Evolutionary conservation across 1,140 invertebrate genomes (phyloP).

Genomic region (Procambarus clarkii): DNA sequence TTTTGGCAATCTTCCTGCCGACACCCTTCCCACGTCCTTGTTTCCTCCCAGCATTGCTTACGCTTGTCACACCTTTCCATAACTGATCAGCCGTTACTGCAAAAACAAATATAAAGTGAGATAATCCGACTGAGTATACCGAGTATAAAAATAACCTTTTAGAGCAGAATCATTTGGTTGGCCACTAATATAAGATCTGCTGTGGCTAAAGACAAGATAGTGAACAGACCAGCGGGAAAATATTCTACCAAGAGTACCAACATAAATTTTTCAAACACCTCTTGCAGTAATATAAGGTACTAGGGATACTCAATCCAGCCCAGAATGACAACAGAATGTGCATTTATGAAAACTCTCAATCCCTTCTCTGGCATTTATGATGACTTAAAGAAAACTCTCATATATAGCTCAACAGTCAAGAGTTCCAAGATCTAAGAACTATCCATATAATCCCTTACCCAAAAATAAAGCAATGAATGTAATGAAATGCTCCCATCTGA

Average conservation of each 20-base stretch:
- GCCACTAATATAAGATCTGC: neutral
- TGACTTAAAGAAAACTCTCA: no score
- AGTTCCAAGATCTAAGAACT: no score
- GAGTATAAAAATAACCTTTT: neutral
- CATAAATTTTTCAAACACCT: no score
- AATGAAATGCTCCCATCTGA: no score
- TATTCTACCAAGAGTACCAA: neutral
- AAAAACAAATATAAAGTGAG: constrained; percentile 71
- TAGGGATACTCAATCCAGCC: no score
- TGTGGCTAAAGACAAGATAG: neutral
- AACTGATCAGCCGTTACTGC: constrained; percentile 87
- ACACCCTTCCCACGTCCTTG: constrained; percentile 92
- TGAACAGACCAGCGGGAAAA: neutral
- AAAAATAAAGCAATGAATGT: no score
- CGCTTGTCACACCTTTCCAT: constrained; percentile 95
- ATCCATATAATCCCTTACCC: no score
- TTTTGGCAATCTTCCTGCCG: constrained; percentile 83
- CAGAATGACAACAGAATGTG: no score
- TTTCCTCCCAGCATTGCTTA: constrained; percentile 96
- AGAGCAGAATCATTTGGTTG: neutral
- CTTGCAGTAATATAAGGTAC: no score
- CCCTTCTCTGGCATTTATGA: no score
- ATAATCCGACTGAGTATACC: neutral
- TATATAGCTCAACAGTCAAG: no score
- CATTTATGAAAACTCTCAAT: no score